Evolutionary conservation across 2,888 invertebrate genomes (phyloP), one percentile per base, ranked within the genome.

Genomic region (Aphidius colemani): DNA sequence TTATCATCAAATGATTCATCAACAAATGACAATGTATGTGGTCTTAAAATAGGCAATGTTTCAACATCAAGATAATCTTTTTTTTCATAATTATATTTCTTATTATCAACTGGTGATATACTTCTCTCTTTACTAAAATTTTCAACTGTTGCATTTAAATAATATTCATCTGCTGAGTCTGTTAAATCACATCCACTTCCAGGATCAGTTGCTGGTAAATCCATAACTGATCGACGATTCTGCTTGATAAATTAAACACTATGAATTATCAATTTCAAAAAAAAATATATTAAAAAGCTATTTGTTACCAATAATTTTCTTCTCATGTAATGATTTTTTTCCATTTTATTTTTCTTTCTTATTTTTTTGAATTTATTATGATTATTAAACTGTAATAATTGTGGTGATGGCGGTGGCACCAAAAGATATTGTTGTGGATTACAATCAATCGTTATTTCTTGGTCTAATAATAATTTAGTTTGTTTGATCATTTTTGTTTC

Each of bases 331-430:
- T 71, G 68, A 40, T 66, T 71, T 63, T 70, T 73, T 11, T 71
- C 70, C 51, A 59, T 58, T 9, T 56, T 61, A 18, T 68, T 71
- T 56, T 75, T 73, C 53, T 69, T 73, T 10, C 70, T 44, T 5
- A 66, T 68, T 50, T 70, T 72, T 48, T 63, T 72, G 7, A 66
- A 61, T 62, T 78, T 81, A 64, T 76, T 64, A 66, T 66, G 49
- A 61, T 40, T 69, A 62, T 61, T 74, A 40, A 69, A 72, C 69
- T 74, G 85, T 74, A 85, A 83, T 45, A 88, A 83, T 66, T 88
- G 86, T 8, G 92, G 91, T 0, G 92, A 90, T 53, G 90, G 88
- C 1, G 92, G 91, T 63, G 92, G 92, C 11, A 88, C 90, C 18
- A 83, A 77, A 13, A 80, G 82, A 67, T 85, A 79, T 43, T 84